Percentiles rank a stretch among this genome's conserved stretches.
phyloP scores from a whole-genome alignment of 2,797 vertebrate species.

The Emys orbicularis region DNA sequence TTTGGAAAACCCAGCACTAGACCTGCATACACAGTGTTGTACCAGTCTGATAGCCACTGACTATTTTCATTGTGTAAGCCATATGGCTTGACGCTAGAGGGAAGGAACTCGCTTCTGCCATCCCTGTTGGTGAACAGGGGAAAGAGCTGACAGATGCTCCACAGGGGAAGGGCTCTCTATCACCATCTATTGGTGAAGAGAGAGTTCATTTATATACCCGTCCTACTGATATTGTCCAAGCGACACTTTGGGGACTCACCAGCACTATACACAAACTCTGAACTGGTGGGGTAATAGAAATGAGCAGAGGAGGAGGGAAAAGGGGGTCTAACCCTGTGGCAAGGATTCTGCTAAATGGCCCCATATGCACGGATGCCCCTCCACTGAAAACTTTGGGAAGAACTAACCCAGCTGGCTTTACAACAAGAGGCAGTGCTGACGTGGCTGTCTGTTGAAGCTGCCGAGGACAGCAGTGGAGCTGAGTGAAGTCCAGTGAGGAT shows the following conservation, averaged over 20 bases:
- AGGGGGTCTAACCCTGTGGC: fast-evolving
- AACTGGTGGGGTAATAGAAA: not conserved
- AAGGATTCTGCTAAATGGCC: not conserved
- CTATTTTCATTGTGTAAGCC: not conserved
- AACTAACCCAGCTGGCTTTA: not conserved
- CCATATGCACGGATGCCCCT: not conserved
- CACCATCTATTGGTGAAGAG: not conserved
- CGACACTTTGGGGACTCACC: not conserved
- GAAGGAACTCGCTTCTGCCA: not conserved
- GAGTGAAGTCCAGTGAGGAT: not conserved
- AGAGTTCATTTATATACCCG: not conserved
- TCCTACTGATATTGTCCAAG: not conserved
- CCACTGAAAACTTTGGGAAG: not conserved
- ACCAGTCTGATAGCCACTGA: not conserved
- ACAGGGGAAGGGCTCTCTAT: not conserved
- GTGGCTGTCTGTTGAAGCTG: not conserved
- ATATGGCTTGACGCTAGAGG: not conserved
- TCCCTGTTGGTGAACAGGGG: not conserved
- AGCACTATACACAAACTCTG: not conserved
- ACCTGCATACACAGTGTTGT: not conserved
- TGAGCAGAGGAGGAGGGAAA: not conserved
- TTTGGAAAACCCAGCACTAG: not conserved
- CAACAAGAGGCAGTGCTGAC: not conserved
- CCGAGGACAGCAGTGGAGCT: not conserved
- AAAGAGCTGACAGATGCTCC: not conserved